phyloP scores from a whole-genome alignment of 2,113 vertebrate genomes.

The Dryoscopus gambensis region DNA sequence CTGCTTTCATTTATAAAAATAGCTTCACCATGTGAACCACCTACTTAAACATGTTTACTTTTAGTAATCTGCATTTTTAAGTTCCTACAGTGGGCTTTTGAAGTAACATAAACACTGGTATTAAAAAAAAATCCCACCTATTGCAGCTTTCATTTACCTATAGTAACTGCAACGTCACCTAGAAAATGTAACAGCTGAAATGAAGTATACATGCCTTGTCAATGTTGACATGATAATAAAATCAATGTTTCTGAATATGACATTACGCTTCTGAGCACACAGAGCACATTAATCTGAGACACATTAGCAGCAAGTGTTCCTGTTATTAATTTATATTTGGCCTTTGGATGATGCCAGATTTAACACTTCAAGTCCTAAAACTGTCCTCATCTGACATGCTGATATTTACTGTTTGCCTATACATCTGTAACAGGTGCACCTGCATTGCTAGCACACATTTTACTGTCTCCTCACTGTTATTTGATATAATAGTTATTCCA shows the following conservation, averaged over 20 bases:
- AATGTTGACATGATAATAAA: constrained; percentile 71
- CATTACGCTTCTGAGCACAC: constrained; percentile 52
- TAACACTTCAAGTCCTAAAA: constrained; percentile 64
- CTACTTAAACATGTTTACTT: constrained; percentile 36
- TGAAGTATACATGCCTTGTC: constrained; percentile 27
- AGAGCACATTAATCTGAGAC: constrained; percentile 62
- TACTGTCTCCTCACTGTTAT: constrained; percentile 38
- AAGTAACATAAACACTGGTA: constrained; percentile 4
- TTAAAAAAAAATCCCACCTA: not conserved
- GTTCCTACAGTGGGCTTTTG: not conserved
- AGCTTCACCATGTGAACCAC: constrained; percentile 25
- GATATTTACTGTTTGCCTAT: constrained; percentile 74
- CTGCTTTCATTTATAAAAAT: constrained; percentile 57
- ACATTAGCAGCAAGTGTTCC: constrained; percentile 69
- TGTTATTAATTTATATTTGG: constrained; percentile 76
- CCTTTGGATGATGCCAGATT: constrained; percentile 71
- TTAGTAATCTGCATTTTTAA: constrained; percentile 11
- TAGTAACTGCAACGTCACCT: constrained; percentile 4
- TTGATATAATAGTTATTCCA: constrained; percentile 44
- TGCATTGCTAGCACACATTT: constrained; percentile 48
- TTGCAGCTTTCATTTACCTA: not conserved
- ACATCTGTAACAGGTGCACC: constrained; percentile 82
- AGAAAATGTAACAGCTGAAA: constrained; percentile 6
- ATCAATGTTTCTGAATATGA: constrained; percentile 65
- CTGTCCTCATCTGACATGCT: constrained; percentile 77